Percentiles rank a stretch among this genome's conserved stretches.
Conservation (phyloP, 2,888 invertebrate species). For the Clivina fossor region DNA sequence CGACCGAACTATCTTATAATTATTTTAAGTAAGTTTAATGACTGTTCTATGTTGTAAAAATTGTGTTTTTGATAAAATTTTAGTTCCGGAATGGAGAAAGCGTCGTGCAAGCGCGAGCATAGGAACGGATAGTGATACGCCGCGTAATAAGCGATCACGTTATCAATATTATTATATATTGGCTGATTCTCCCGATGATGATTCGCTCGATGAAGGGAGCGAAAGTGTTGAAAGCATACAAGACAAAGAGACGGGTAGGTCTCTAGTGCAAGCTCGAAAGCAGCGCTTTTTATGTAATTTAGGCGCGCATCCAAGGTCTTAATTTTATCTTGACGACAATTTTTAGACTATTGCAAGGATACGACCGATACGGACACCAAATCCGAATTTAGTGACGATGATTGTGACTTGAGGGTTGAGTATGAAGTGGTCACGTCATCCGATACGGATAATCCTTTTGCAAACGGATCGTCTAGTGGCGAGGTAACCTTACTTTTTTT, state of each 20-base stretch:
- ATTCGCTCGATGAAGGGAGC: constrained; percentile 52
- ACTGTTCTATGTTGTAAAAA: too few relatives aligned
- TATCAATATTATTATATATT: constrained; percentile 46
- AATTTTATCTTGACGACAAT: constrained; percentile 38
- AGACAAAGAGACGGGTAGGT: constrained; percentile 66
- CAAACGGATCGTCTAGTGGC: constrained; percentile 56
- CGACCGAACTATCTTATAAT: too few relatives aligned
- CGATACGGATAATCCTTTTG: constrained; percentile 40
- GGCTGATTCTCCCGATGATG: constrained; percentile 54
- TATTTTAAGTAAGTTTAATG: too few relatives aligned
- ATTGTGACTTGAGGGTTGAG: constrained; percentile 46
- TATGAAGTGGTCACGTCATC: constrained; percentile 43
- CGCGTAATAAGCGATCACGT: constrained; percentile 34
- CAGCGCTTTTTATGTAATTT: constrained; percentile 35
- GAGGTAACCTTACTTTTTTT: constrained; percentile 50
- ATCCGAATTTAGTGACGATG: constrained; percentile 39
- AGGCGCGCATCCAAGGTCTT: constrained; percentile 7
- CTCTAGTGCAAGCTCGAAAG: constrained; percentile 10
- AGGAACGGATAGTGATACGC: constrained; percentile 6
- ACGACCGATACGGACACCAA: constrained; percentile 50
- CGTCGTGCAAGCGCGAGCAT: constrained; percentile 1
- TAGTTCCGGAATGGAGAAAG: constrained; percentile 29
- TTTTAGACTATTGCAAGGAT: constrained; percentile 51
- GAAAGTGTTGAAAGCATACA: constrained; percentile 67
- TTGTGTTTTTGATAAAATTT: background rate